Percentiles rank a stretch among this genome's conserved stretches.
phyloP scores from a whole-genome alignment of 2,113 vertebrate species.

The Psettodes erumei region DNA sequence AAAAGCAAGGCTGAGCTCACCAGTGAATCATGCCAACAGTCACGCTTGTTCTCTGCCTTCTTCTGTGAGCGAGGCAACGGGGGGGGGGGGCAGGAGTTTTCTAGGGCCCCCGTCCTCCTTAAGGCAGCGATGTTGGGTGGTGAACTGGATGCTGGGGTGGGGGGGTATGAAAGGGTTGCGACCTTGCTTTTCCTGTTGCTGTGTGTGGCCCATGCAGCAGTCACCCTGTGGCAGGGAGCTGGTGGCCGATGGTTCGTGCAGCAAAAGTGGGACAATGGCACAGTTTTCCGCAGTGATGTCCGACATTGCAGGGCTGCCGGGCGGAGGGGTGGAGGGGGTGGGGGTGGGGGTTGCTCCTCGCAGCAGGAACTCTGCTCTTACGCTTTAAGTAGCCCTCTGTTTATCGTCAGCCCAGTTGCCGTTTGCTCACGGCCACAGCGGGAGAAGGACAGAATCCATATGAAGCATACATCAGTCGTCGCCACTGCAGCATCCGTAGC shows the following conservation, averaged over 20 bases:
- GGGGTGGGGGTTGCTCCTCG: slow-evolving; percentile 6
- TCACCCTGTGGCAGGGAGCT: slow-evolving; percentile 1
- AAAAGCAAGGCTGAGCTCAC: slow-evolving; percentile 73
- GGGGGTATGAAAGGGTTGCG: slow-evolving; percentile 35
- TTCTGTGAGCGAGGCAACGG: slow-evolving; percentile 23
- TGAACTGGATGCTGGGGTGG: slow-evolving; percentile 34
- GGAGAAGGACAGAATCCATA: slow-evolving; percentile 46
- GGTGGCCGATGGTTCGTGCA: slow-evolving; percentile 10
- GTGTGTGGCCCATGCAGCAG: slow-evolving; percentile 38
- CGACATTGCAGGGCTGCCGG: slow-evolving; percentile 4
- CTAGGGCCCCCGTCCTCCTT: not conserved
- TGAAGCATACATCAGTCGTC: slow-evolving; percentile 40
- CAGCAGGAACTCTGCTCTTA: slow-evolving; percentile 29
- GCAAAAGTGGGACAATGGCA: slow-evolving; percentile 40
- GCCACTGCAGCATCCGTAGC: slow-evolving; percentile 40
- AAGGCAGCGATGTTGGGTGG: slow-evolving; percentile 17
- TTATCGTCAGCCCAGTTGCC: slow-evolving; percentile 18
- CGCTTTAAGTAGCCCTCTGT: slow-evolving; percentile 26
- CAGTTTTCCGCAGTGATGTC: slow-evolving; percentile 11
- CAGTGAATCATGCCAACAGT: slow-evolving; percentile 70
- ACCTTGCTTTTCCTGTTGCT: slow-evolving; percentile 57
- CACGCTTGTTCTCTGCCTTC: slow-evolving; percentile 45
- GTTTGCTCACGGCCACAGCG: slow-evolving; percentile 9
- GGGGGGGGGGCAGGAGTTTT: slow-evolving; percentile 27
- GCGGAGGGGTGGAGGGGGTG: too few relatives aligned